Evolutionary conservation across 2,797 vertebrate species (phyloP).

Genomic region (Sebastes paucispinis): DNA sequence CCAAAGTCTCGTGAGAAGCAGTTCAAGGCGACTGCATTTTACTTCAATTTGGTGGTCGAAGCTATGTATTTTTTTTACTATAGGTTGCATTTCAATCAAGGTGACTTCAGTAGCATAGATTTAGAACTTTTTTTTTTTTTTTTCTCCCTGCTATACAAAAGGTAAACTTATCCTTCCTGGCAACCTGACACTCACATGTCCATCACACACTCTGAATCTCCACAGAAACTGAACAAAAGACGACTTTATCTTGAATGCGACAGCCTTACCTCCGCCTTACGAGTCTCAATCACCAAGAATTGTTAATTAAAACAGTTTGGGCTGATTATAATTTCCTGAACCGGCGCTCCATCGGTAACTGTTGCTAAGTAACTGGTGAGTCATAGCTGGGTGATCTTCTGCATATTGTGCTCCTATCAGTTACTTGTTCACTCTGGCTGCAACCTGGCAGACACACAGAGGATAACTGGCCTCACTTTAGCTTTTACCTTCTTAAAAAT

Average conservation of each 20-base stretch:
- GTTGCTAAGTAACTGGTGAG: constrained; percentile 66
- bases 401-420: constrained; percentile 32
- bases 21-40: constrained; percentile 3
- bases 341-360: constrained; percentile 36
- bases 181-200: background rate
- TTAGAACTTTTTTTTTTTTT: background rate
- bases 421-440: background rate
- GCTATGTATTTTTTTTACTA: background rate
- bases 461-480: background rate
- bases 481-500: background rate
- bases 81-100: background rate
- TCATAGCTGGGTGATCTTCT: constrained; percentile 34
- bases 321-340: constrained; percentile 40
- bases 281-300: constrained; percentile 5
- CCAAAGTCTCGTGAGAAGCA: background rate
- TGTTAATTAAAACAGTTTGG: constrained; percentile 35
- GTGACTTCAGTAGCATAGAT: background rate
- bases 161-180: background rate
- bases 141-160: background rate
- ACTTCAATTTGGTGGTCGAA: background rate
- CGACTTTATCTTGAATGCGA: background rate
- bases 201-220: background rate
- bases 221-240: background rate
- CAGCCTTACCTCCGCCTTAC: background rate
- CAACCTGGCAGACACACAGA: background rate